Evolutionary conservation across 2,888 invertebrate genomes (phyloP).

Genomic region (Synergus umbraculus): DNA sequence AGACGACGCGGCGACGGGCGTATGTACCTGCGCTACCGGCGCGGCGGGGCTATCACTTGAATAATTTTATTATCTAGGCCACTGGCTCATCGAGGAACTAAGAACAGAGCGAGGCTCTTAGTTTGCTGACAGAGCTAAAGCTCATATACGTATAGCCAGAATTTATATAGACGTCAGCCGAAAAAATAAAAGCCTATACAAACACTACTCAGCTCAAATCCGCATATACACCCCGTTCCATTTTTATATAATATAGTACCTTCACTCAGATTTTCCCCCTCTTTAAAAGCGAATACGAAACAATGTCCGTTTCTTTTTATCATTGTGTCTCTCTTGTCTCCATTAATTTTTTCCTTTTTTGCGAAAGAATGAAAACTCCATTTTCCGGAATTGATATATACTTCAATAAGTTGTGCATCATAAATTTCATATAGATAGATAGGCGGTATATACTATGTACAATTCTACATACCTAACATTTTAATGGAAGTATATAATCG

Average conservation of each 20-base stretch:
- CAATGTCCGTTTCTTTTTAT: slow-evolving; percentile 22
- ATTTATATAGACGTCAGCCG: slow-evolving; percentile 54
- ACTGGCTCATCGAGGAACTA: slow-evolving; percentile 52
- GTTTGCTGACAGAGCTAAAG: slow-evolving; percentile 58
- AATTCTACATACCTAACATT: background rate
- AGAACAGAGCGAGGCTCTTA: slow-evolving; percentile 49
- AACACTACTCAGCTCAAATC: background rate
- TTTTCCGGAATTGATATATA: slow-evolving; percentile 10
- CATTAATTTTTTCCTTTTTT: slow-evolving; percentile 45
- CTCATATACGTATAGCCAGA: slow-evolving; percentile 48
- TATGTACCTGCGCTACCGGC: background rate
- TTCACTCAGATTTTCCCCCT: slow-evolving; percentile 39
- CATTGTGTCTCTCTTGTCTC: slow-evolving; percentile 4
- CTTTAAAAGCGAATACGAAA: slow-evolving; percentile 12
- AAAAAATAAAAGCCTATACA: slow-evolving; percentile 54
- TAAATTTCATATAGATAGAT: background rate
- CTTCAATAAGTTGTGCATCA: slow-evolving; percentile 4
- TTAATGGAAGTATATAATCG: background rate
- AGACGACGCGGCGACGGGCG: background rate
- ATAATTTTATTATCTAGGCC: slow-evolving; percentile 58
- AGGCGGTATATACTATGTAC: too few species aligned
- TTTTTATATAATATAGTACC: slow-evolving; percentile 22
- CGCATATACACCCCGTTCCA: slow-evolving; percentile 6
- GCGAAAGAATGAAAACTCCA: background rate
- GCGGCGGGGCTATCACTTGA: slow-evolving; percentile 52